Base-by-base conservation (phyloP, 2,888 invertebrate species). In the Adelphocoris suturalis region DNA sequence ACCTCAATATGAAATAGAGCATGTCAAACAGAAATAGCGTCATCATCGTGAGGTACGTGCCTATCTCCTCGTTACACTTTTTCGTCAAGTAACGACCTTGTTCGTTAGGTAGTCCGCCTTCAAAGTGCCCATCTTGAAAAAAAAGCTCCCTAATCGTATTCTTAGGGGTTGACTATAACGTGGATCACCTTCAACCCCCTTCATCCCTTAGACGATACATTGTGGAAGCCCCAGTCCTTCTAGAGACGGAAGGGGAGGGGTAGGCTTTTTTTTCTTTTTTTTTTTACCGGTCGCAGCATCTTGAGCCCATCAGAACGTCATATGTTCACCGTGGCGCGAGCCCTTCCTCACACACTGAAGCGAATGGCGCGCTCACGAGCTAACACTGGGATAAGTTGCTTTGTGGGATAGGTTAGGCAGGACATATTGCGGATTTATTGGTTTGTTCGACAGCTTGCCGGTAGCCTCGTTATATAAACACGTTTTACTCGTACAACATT, bases 281-380 rank as follows among this genome's bases (percentile, higher is more conserved):
- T n/a, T 57, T n/a, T 57, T 16, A n/a, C 4, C 14, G 11, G n/a
- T 61, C 37, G 86, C 46, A 86, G 86, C 86, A 86, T 86, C 86
- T 86, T 86, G 86, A 55, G 86, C 86, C n/a, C 46, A 37, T 37
- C 76, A 19, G 48, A 23, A 86, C 86, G 86, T 86, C 86, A 86
- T 86, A 68, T 86, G 86, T 86, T 76, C 23, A 86, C 75, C 86
- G 86, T 61, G 68, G 86, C 86, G 86, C 75, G 86, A 86, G 86
- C 86, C 76, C 68, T 75, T 75, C 68, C 13, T 16, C 86, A 75
- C 86, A 86, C 86, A 86, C 86, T 75, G 47, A 75, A n/a, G 85
- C 85, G 37, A 55, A 4, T n/a, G 61, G 27, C 14, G 85, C 0
- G 85, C 61, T 85, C 46, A 16, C 0, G 3, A 3, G 19, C 78